Evolutionary conservation across 2,888 invertebrate species (phyloP).

Genomic region (Drosophila conformis): DNA sequence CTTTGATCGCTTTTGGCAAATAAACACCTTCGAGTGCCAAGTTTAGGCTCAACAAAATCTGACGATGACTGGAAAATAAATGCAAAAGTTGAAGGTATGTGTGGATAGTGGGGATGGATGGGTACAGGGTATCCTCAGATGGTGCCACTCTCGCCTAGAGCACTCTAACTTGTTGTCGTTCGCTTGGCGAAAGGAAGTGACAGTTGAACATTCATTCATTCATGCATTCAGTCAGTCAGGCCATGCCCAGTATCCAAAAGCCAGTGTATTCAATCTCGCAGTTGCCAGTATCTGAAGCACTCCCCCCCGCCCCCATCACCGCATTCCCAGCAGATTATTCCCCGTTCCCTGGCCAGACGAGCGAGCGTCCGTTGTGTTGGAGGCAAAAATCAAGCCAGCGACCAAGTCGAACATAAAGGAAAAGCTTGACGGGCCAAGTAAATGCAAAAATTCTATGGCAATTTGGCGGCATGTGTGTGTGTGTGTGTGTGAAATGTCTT

Average conservation of each 20-base stretch:
- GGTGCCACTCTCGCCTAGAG: background rate
- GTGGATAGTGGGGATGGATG: background rate
- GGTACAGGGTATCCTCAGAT: conserved; percentile 1
- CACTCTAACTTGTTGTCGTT: conserved; percentile 4
- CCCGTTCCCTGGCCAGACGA: conserved; percentile 1
- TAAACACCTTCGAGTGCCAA: background rate
- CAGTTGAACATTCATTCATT: conserved; percentile 78
- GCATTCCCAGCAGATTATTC: conserved; percentile 3
- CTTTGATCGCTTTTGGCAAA: background rate
- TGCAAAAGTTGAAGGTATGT: background rate
- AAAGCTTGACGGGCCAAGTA: conserved; percentile 68
- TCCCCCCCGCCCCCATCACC: background rate
- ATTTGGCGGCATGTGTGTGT: conserved; percentile 53
- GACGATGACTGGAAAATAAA: background rate
- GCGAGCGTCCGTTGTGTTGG: conserved; percentile 29
- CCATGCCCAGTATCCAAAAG: conserved; percentile 25
- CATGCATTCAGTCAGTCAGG: conserved; percentile 46
- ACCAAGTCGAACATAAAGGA: conserved; percentile 73
- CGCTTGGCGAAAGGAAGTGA: conserved; percentile 68
- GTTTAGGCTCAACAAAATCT: background rate
- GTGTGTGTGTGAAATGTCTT: conserved; percentile 43
- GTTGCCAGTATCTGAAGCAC: conserved; percentile 23
- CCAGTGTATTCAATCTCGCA: conserved; percentile 15
- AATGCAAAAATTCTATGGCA: conserved; percentile 71
- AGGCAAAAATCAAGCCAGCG: conserved; percentile 70